Base-by-base conservation (phyloP, 2,888 invertebrate genomes). In the Melinopterus prodromus region DNA sequence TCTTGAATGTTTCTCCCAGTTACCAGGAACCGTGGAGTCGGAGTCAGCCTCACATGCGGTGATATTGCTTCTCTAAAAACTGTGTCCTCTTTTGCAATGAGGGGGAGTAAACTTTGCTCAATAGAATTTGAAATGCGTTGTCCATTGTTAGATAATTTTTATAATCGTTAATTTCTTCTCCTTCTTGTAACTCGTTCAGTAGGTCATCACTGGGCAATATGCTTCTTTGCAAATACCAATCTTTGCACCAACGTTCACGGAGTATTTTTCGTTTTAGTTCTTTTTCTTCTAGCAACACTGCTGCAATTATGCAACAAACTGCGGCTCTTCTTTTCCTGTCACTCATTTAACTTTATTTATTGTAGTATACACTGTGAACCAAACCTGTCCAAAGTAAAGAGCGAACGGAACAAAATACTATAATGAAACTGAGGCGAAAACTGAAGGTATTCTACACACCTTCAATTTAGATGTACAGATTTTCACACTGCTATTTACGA, bases 101-200 rank as follows among this genome's bases (percentile, higher is more conserved):
- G 69, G 36, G 77, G 77, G n/a, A 6, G 71, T 15, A 77, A 77
- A n/a, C 71, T 77, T 71, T 77, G 9, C 70, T 35, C 35, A 70
- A 77, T 77, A 77, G 71, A 77, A 71, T 77, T 77, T 77, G 38
- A 77, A 77, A 77, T 77, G 77, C 36, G 9, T 71, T 71, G 77
- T 77, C 77, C 77, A 77, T 77, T 7, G 6, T 7, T 77, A 76
- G 76, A 36, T 76, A 77, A 77, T 70, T 77, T 77, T 71, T 70
- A 26, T 71, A 70, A 70, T 71, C 77, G 70, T 71, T 71, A 77
- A 36, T 77, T 71, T 77, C 36, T 71, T 6, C 37, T 71, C 71
- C 77, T 70, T 71, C 71, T 77, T 71, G 71, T 77, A 77, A 77
- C 77, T 77, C 71, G 35, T 71, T 77, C 77, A 77, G 35, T 77